Percentiles rank a stretch among this genome's conserved stretches.
phyloP scores from a whole-genome alignment of 2,888 invertebrate species.

The Aporophyla lueneburgensis region DNA sequence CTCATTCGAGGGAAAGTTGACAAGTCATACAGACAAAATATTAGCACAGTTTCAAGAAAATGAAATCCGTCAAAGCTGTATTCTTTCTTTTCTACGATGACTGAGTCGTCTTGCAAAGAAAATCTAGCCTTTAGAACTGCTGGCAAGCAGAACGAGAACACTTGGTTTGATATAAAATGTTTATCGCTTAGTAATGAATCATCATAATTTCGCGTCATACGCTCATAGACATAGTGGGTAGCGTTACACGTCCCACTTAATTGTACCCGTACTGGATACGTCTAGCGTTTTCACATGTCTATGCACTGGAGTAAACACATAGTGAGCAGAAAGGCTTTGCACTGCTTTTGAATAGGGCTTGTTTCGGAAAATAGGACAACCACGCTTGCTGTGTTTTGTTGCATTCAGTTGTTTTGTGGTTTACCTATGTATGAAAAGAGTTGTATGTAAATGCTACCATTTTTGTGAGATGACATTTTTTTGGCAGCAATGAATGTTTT shows the following conservation, averaged over 20 bases:
- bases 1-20: too few relatives aligned
- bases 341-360: slow-evolving; percentile 10
- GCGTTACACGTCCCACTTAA: slow-evolving; percentile 15
- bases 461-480: neutral
- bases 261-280: neutral
- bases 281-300: slow-evolving; percentile 18
- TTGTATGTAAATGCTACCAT: neutral
- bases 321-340: slow-evolving; percentile 8
- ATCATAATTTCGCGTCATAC: slow-evolving; percentile 38
- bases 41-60: neutral
- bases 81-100: slow-evolving; percentile 4
- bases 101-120: slow-evolving; percentile 4
- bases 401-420: slow-evolving; percentile 1
- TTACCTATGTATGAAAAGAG: neutral
- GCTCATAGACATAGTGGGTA: slow-evolving; percentile 22
- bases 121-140: neutral
- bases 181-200: slow-evolving; percentile 46
- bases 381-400: neutral
- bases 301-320: neutral
- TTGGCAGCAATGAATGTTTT: neutral
- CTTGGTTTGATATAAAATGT: slow-evolving; percentile 17
- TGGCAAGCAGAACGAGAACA: slow-evolving; percentile 7
- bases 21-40: neutral
- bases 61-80: neutral
- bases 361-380: slow-evolving; percentile 19